Evolutionary conservation across 2,113 vertebrate genomes (phyloP), one percentile per base, ranked within the genome.

Genomic region (Hippoglossus stenolepis): DNA sequence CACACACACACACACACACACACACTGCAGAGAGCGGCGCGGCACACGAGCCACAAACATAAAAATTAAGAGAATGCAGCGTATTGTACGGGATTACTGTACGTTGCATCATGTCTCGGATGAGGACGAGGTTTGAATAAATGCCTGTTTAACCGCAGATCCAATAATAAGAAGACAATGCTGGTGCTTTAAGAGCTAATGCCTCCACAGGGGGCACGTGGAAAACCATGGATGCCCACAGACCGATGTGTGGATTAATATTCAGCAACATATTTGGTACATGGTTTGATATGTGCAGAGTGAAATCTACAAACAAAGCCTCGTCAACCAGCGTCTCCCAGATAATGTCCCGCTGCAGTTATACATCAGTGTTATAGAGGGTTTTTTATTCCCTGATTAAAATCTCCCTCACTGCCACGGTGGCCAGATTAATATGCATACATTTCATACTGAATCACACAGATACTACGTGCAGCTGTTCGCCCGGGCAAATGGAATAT

Each of bases 21-120:
- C n/a, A 56, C 53, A 56, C 53, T 13, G 57, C 73, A 66, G 35
- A 58, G 57, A 65, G 66, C 7, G 5, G 43, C 26, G 6, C 5
- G 40, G 56, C 35, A 35, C 24, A 13, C 31, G 35, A 11, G 13
- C 31, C 31, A 31, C 31, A 31, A 31, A 31, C 31, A 31, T 7
- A 1, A 57, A 9, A 26, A 65, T 65, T 11, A 12, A 31, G 23
- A 57, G 66, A 57, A 66, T 2, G 0, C 0, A 45, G 40, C 53
- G 21, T 76, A 9, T 15, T 58, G 24, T 26, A 3, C 1, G 21
- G 15, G 51, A 84, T 85, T 85, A 35, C 82, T 26, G 10, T 59
- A 57, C 2, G 18, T 84, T 82, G 70, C 82, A 5, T 85, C 73
- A 87, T 82, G 57, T 73, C 18, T 49, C 60, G 53, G 58, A 77